Percentiles rank a stretch among this genome's conserved stretches.
Evolutionary conservation across 2,888 invertebrate genomes (phyloP).

Genomic region (Orchesellides sinensis): DNA sequence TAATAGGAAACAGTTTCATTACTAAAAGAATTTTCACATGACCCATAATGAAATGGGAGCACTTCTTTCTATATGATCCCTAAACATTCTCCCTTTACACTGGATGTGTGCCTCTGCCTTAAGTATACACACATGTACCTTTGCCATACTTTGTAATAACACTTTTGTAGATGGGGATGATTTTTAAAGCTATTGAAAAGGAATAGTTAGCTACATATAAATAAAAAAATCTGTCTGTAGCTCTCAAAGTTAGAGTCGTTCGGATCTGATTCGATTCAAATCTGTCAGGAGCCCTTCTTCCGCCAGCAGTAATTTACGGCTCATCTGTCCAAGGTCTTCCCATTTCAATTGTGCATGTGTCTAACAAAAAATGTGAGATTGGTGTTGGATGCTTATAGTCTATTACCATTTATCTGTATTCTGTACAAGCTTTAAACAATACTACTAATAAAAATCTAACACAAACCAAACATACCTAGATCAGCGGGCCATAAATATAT

Average conservation of each 20-base stretch:
- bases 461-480: not conserved
- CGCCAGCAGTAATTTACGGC: not conserved
- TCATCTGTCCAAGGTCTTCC: not conserved
- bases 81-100: too few species aligned
- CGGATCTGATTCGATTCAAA: not conserved
- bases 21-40: too few species aligned
- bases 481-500: not conserved
- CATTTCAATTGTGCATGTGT: not conserved
- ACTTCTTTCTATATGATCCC: too few species aligned
- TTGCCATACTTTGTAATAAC: too few species aligned
- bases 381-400: not conserved
- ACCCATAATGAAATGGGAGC: too few species aligned
- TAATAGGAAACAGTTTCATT: too few species aligned
- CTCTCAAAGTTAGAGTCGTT: not conserved
- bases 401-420: not conserved
- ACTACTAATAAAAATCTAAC: not conserved
- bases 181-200: too few species aligned
- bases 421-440: not conserved
- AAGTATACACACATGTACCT: too few species aligned
- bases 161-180: too few species aligned
- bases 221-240: too few species aligned
- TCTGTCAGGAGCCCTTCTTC: not conserved
- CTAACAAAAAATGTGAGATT: not conserved
- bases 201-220: too few species aligned
- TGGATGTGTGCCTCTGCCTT: too few species aligned